A percentile compares a stretch with the other conserved stretches of the same genome.
Conservation (phyloP, 2,113 vertebrate species). For the Sturnira hondurensis region DNA sequence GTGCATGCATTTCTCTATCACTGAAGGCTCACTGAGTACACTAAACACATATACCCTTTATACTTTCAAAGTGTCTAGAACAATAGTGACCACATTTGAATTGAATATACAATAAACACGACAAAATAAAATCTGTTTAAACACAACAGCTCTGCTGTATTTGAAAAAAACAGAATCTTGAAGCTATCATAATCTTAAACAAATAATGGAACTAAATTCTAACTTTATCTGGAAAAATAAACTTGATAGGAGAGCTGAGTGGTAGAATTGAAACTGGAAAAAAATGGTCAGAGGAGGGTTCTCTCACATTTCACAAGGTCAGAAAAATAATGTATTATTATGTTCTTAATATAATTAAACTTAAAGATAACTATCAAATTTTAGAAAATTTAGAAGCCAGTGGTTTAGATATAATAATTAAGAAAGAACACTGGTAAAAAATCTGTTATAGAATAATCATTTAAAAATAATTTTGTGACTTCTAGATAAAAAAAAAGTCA, state of each 20-base stretch:
- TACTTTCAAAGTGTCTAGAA: neutral
- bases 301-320: neutral
- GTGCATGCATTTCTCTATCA: conserved; percentile 34
- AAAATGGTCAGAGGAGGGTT: neutral
- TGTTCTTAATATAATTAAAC: neutral
- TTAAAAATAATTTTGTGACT: neutral
- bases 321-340: neutral
- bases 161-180: neutral
- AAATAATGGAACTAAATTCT: neutral
- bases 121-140: conserved; percentile 47
- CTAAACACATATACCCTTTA: neutral
- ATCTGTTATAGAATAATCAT: neutral
- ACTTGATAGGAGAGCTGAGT: neutral
- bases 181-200: neutral
- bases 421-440: neutral
- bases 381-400: neutral
- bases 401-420: neutral
- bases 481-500: conserved; percentile 9
- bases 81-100: neutral
- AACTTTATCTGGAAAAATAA: neutral
- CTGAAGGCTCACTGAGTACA: neutral
- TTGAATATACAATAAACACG: conserved; percentile 32
- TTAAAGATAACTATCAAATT: neutral
- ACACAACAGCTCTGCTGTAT: neutral
- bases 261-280: neutral